These are phyloP conservation scores for Smittia sp. DNA, from an alignment of 2,888 invertebrate species.

Conservation along the genomic window DNA sequence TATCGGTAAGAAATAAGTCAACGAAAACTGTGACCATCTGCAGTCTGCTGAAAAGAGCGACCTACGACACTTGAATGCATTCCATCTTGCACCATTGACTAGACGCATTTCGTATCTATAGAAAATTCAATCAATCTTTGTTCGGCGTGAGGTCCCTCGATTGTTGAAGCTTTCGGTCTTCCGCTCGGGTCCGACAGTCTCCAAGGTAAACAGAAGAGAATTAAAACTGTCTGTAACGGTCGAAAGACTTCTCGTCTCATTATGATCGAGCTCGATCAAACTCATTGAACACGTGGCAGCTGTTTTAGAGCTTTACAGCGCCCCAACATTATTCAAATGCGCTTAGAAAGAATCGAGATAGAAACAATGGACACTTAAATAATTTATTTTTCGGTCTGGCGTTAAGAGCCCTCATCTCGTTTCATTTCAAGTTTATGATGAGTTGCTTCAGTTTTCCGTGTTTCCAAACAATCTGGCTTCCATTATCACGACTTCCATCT, in stretches of 20 bases:
- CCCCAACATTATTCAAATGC: background rate
- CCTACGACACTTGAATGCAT: no score
- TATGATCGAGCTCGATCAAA: background rate
- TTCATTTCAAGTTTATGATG: background rate
- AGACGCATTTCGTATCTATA: no score
- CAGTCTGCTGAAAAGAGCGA: no score
- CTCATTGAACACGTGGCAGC: slow-evolving; percentile 8
- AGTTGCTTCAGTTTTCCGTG: background rate
- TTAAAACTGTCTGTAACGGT: background rate
- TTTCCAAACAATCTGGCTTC: slow-evolving; percentile 14
- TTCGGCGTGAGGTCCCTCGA: no score
- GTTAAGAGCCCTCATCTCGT: slow-evolving; percentile 13
- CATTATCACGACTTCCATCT: slow-evolving; percentile 33
- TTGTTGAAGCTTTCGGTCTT: no score
- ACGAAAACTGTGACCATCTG: no score
- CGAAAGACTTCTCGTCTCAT: background rate
- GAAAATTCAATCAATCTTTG: no score
- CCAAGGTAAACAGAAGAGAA: no score
- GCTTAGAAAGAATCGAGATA: background rate
- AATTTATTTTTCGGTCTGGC: slow-evolving; percentile 25
- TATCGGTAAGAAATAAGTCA: no score
- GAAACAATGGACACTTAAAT: slow-evolving; percentile 9
- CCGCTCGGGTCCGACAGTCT: no score
- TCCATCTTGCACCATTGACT: no score
- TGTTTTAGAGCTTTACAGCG: background rate